phyloP scores from a whole-genome alignment of 2,113 vertebrate species.

The Pelvicachromis taeniatus region DNA sequence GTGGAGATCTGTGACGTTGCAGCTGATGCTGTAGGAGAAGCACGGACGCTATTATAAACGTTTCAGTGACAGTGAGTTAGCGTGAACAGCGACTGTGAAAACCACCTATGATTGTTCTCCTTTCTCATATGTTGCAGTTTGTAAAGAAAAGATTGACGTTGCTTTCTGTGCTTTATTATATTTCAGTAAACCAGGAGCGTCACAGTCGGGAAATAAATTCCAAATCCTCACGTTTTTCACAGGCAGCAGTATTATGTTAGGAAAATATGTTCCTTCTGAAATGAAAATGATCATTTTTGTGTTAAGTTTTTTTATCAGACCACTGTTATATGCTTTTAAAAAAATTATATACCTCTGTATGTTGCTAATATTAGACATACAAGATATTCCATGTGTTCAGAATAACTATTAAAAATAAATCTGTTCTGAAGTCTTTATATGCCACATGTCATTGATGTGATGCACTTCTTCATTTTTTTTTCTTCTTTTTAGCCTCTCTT shows the following conservation, averaged over 20 bases:
- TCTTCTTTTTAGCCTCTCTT: neutral
- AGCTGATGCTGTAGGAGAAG: neutral
- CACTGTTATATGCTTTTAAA: neutral
- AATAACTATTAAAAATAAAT: constrained; percentile 11
- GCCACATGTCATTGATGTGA: neutral
- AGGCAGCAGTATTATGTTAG: neutral
- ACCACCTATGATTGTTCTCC: neutral
- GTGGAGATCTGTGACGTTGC: no score
- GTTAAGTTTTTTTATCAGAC: neutral
- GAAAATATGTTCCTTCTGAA: neutral
- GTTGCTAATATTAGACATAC: constrained; percentile 9
- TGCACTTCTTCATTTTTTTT: neutral
- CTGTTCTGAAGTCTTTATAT: neutral
- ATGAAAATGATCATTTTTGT: neutral
- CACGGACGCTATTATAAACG: neutral
- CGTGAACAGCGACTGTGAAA: neutral
- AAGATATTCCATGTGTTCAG: neutral
- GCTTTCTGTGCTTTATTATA: neutral
- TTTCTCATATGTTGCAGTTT: neutral
- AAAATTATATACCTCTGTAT: neutral
- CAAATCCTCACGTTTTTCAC: neutral
- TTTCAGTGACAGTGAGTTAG: neutral
- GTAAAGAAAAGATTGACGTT: neutral
- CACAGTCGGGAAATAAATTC: neutral
- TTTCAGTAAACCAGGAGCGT: neutral